Conservation (phyloP, 1,140 invertebrate genomes). For the Zophobas atratus region DNA sequence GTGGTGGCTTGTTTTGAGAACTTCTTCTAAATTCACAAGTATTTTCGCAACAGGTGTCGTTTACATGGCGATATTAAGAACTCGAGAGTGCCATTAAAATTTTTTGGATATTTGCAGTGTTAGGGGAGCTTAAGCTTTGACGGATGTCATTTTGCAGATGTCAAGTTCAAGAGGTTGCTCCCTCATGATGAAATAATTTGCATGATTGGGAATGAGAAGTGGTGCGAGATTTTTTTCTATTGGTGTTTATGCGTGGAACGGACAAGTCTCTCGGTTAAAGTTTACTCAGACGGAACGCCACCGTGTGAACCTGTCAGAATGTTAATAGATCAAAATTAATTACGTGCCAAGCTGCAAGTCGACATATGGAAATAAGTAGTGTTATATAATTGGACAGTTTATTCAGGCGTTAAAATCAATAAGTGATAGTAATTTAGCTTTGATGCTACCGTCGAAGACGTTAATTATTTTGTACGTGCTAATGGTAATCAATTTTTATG, state of each 20-base stretch:
- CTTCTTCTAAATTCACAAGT: slow-evolving; percentile 4
- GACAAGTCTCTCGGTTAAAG: not conserved
- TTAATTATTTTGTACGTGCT: too few relatives aligned
- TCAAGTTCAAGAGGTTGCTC: slow-evolving; percentile 9
- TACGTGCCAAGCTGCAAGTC: too few relatives aligned
- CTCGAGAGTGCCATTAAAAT: slow-evolving; percentile 45
- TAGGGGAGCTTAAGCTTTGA: slow-evolving; percentile 7
- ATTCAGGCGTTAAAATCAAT: too few relatives aligned
- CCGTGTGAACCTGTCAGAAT: slow-evolving; percentile 46
- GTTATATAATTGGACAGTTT: too few relatives aligned
- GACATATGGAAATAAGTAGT: too few relatives aligned
- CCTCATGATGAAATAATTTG: slow-evolving; percentile 23
- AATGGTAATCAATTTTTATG: too few relatives aligned
- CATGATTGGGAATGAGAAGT: not conserved
- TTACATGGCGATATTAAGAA: slow-evolving; percentile 34
- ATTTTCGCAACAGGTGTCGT: slow-evolving; percentile 37
- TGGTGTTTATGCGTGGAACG: slow-evolving; percentile 1
- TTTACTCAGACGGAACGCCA: slow-evolving; percentile 2
- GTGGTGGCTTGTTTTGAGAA: slow-evolving; percentile 28
- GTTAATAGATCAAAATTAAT: slow-evolving; percentile 14
- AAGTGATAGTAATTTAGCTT: too few relatives aligned
- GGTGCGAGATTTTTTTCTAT: not conserved
- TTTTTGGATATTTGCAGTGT: slow-evolving; percentile 23
- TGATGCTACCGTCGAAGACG: too few relatives aligned
- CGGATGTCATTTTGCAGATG: slow-evolving; percentile 12